Evolutionary conservation across 2,888 invertebrate species (phyloP), one percentile per base, ranked within the genome.

Genomic region (Hermaeophaga mercurialis): DNA sequence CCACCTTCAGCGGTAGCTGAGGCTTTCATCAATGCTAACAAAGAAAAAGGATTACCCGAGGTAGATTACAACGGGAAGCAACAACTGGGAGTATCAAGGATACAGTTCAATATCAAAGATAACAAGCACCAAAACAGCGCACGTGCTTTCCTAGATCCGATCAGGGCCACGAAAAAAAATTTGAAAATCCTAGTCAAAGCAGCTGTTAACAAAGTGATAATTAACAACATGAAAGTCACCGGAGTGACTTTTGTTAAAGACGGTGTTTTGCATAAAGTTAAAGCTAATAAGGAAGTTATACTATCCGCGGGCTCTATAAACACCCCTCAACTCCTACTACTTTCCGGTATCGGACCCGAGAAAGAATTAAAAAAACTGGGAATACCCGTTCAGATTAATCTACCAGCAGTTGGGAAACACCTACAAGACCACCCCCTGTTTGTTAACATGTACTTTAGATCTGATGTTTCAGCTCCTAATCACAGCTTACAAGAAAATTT

Each of bases 301-400:
- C 75, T 94, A 24, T 85, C 89, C 4, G 91, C 91, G 0, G 94
- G 95, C 2, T 79, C 89, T 0, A 85, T 95, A 19, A 92, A 91
- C 64, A 90, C 91, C 1, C 92, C 95, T 0, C 94, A 94, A 72
- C 74, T 95, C 3, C 75, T 95, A 39, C 88, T 94, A 90, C 74
- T 94, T 9, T 93, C 93, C 0, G 94, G 94, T 8, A 80, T 94
- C 19, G 90, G 90, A 0, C 90, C 90, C 0, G 76, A 72, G 18
- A 78, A 82, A 0, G 85, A 89, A 68, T 76, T 91, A 2, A 67
- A 75, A 14, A 77, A 82, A 26, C 69, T 85, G 5, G 80, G 81
- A 2, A 89, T 93, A 47, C 73, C 80, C 0, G 81, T 86, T 1
- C 70, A 89, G 28, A 80, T 84, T 60, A 83, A 92, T 71, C 79